Evolutionary conservation across 2,888 invertebrate species (phyloP).

Genomic region (Eucera pruinosa): DNA sequence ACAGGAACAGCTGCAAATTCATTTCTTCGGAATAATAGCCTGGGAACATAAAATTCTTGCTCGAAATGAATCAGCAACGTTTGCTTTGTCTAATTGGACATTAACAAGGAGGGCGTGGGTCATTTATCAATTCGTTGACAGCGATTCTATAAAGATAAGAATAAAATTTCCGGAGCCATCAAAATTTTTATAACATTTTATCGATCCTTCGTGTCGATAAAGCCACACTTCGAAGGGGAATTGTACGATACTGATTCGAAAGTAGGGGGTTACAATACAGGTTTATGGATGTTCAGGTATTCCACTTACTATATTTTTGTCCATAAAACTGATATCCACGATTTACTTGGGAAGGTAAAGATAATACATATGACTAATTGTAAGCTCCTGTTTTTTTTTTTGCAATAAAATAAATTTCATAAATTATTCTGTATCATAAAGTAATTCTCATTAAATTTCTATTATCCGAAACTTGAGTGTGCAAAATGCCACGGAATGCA

Average conservation of each 20-base stretch:
- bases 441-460: too few species aligned
- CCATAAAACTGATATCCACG: too few species aligned
- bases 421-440: too few species aligned
- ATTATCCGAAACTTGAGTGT: too few species aligned
- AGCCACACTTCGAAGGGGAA: background rate
- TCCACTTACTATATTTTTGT: too few species aligned
- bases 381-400: too few species aligned
- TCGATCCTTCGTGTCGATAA: conserved; percentile 9
- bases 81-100: background rate
- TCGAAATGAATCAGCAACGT: conserved; percentile 26
- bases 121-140: conserved; percentile 23
- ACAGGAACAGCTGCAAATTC: background rate
- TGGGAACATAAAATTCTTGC: background rate
- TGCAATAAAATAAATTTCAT: too few species aligned
- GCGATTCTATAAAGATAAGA: conserved; percentile 21
- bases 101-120: background rate
- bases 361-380: too few species aligned
- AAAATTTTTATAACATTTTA: conserved; percentile 9
- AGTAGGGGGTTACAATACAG: background rate
- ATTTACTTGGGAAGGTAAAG: too few species aligned
- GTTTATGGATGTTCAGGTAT: too few species aligned
- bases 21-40: conserved; percentile 5
- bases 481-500: too few species aligned
- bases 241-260: background rate
- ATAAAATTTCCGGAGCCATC: conserved; percentile 1